phyloP scores from a whole-genome alignment of 2,113 vertebrate species.

The Nipponia nippon region DNA sequence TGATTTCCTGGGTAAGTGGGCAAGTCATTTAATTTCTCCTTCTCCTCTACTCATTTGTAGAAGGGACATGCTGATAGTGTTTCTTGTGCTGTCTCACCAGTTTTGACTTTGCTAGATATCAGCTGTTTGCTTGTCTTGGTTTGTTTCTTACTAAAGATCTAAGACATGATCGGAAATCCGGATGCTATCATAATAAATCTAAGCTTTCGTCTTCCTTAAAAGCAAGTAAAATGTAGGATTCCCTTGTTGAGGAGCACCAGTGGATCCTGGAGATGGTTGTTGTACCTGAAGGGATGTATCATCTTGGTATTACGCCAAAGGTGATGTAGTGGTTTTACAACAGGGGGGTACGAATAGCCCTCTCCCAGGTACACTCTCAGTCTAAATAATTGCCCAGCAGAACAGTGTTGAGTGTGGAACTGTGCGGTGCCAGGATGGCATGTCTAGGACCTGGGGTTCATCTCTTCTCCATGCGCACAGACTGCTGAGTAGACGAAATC shows the following conservation, averaged over 20 bases:
- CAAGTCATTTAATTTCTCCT: not conserved
- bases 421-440: not conserved
- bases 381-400: not conserved
- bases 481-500: not conserved
- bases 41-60: not conserved
- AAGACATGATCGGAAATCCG: rapidly evolving
- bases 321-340: not conserved
- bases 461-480: not conserved
- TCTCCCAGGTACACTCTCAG: not conserved
- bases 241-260: not conserved
- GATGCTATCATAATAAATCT: not conserved
- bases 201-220: not conserved
- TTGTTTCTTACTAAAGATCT: not conserved
- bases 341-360: not conserved
- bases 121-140: not conserved
- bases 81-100: not conserved
- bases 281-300: not conserved
- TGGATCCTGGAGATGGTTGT: rapidly evolving
- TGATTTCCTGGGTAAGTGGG: not conserved
- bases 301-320: not conserved
- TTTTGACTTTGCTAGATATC: not conserved
- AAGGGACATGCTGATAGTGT: rapidly evolving
- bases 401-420: not conserved
- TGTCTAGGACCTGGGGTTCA: not conserved
- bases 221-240: not conserved